Evolutionary conservation across 2,797 vertebrate genomes (phyloP).

Genomic region (Lophius americanus): DNA sequence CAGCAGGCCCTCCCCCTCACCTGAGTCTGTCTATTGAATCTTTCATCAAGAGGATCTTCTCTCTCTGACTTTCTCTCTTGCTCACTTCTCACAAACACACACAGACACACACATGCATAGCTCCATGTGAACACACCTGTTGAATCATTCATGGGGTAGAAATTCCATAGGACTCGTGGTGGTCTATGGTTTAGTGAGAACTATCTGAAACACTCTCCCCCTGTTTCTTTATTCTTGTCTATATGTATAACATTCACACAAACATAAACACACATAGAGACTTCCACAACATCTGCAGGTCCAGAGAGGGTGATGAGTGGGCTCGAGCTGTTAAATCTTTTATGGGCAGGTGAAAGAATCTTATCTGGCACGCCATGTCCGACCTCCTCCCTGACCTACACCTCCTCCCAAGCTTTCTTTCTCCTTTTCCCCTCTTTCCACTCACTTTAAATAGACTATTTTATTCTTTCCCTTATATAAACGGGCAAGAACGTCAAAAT

Average conservation of each 20-base stretch:
- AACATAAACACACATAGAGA: constrained; percentile 38
- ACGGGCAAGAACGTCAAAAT: constrained; percentile 29
- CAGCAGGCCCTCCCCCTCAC: constrained; percentile 77
- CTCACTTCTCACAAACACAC: not conserved
- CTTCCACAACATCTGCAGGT: constrained; percentile 53
- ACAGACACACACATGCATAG: constrained; percentile 15
- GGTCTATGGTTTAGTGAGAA: constrained; percentile 56
- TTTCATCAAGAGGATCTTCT: constrained; percentile 74
- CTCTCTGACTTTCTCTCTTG: constrained; percentile 26
- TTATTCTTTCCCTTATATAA: constrained; percentile 11
- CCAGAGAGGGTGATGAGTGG: constrained; percentile 74
- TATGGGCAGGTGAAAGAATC: constrained; percentile 77
- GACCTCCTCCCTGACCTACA: constrained; percentile 69
- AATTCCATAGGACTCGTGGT: constrained; percentile 72
- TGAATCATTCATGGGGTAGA: constrained; percentile 76
- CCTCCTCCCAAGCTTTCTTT: constrained; percentile 51
- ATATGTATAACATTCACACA: constrained; percentile 11
- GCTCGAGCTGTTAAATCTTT: constrained; percentile 76
- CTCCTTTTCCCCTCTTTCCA: constrained; percentile 20
- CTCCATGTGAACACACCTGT: constrained; percentile 59
- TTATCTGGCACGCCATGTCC: constrained; percentile 72
- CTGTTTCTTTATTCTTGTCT: constrained; percentile 19
- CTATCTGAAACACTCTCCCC: constrained; percentile 18
- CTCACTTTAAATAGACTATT: constrained; percentile 41
- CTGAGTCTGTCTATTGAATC: constrained; percentile 78